Evolutionary conservation across 2,113 vertebrate genomes (phyloP), one percentile per base, ranked within the genome.

Genomic region (Peucedramus taeniatus): DNA sequence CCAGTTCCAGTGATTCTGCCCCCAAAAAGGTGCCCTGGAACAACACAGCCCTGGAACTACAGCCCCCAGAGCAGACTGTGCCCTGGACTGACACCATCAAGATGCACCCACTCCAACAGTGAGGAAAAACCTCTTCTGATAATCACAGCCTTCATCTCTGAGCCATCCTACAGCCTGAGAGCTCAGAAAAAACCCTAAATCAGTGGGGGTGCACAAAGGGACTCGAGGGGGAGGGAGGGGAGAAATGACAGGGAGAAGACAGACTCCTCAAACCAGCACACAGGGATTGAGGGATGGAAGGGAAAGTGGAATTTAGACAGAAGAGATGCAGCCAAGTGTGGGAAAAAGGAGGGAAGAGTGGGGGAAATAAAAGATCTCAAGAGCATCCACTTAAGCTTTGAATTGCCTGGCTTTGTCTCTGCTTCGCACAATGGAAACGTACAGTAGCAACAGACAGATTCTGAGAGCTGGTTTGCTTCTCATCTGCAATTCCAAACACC

Each of bases 401-500:
- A 96, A 94, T 96, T 96, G 86, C 88, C 70, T 76, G 82, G 92
- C 90, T 96, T 97, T 96, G 92, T 95, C 94, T 74, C 94, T 60
- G 72, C 74, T 54, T 79, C 79, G 83, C 86, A 95, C 95, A 96
- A 93, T 95, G 83, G 93, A 82, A 94, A 95, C 5, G 39, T 94
- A 94, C 90, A 87, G 95, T 68, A 87, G 86, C 82, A 94, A 92
- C 72, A 93, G 94, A 94, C 80, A 95, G 89, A 96, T 96, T 89
- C 95, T 83, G 83, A 94, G 96, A 95, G 96, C 88, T 85, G 86
- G 93, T 92, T 93, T 95, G 94, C 90, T 95, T 94, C 95, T 97
- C 95, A 97, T 94, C 91, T 97, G 91, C 93, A 96, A 97, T 97
- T 97, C 96, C 94, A 95, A 97, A 94, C 75, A 97, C 91, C 94